These are phyloP conservation scores for Gobius niger DNA, from an alignment of 2,113 vertebrate genomes.

Conservation along the genomic window DNA sequence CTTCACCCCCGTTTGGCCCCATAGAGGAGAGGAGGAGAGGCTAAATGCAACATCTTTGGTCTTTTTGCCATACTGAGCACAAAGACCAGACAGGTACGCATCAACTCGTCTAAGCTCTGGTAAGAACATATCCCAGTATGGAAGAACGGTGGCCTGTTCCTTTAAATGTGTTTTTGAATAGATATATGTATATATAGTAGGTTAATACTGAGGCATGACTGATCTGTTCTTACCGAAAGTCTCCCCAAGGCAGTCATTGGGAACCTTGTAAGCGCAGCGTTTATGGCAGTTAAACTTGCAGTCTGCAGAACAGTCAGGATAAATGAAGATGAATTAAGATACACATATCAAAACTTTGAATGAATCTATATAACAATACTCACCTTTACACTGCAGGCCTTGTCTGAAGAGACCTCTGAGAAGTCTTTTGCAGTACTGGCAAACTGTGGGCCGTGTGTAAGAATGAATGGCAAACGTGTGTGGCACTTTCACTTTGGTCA, in stretches of 20 bases:
- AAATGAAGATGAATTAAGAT: neutral
- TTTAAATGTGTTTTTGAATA: no score
- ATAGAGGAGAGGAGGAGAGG: no score
- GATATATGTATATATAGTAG: neutral
- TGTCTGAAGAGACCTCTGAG: slow-evolving; percentile 88
- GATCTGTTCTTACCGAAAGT: slow-evolving; percentile 75
- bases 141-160: no score
- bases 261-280: slow-evolving; percentile 85
- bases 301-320: slow-evolving; percentile 66
- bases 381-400: slow-evolving; percentile 91
- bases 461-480: slow-evolving; percentile 90
- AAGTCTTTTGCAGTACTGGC: slow-evolving; percentile 90
- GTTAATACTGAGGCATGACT: neutral
- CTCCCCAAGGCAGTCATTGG: slow-evolving; percentile 88
- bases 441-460: slow-evolving; percentile 88
- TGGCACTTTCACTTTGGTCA: slow-evolving; percentile 89
- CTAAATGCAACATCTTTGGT: no score
- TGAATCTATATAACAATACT: neutral
- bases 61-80: no score
- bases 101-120: no score
- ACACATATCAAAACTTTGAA: neutral
- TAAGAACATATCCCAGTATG: no score
- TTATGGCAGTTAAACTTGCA: slow-evolving; percentile 94
- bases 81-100: no score
- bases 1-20: no score